Conservation (phyloP, 2,888 invertebrate genomes). For the Frankliniella fusca region DNA sequence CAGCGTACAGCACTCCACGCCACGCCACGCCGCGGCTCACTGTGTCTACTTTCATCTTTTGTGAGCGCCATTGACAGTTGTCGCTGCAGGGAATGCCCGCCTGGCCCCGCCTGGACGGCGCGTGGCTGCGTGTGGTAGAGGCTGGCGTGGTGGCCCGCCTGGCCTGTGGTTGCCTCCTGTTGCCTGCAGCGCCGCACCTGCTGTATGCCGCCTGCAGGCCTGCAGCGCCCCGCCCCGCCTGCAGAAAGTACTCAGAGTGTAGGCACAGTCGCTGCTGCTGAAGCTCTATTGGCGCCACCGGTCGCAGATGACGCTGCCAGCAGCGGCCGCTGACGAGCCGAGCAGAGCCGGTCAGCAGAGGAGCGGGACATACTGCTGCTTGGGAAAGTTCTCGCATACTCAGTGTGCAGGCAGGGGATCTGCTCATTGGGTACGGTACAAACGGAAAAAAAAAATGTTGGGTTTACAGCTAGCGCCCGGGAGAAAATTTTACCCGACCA, state of each 20-base stretch:
- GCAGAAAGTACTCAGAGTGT: neutral
- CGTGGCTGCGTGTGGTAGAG: neutral
- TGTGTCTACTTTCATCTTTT: constrained; percentile 6
- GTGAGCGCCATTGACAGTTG: neutral
- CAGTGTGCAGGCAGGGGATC: too few species aligned
- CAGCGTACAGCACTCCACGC: too few species aligned
- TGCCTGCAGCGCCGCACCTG: neutral
- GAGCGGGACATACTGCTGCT: neutral
- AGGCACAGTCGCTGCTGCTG: too few species aligned
- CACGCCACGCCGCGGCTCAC: too few species aligned
- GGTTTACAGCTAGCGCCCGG: too few species aligned
- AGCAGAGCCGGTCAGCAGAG: neutral
- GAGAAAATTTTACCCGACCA: too few species aligned
- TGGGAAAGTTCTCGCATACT: neutral
- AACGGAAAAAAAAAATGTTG: too few species aligned
- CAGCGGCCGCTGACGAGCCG: neutral
- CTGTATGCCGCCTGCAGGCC: neutral
- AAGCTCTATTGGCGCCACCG: neutral
- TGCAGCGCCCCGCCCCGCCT: neutral
- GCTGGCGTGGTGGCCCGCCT: neutral
- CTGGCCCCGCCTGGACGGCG: too few species aligned
- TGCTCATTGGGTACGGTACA: too few species aligned
- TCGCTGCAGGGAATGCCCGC: too few species aligned
- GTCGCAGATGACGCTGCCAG: neutral
- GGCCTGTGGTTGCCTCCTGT: neutral